Evolutionary conservation across 2,797 vertebrate genomes (phyloP), one percentile per base, ranked within the genome.

Genomic region (Scleropages formosus): DNA sequence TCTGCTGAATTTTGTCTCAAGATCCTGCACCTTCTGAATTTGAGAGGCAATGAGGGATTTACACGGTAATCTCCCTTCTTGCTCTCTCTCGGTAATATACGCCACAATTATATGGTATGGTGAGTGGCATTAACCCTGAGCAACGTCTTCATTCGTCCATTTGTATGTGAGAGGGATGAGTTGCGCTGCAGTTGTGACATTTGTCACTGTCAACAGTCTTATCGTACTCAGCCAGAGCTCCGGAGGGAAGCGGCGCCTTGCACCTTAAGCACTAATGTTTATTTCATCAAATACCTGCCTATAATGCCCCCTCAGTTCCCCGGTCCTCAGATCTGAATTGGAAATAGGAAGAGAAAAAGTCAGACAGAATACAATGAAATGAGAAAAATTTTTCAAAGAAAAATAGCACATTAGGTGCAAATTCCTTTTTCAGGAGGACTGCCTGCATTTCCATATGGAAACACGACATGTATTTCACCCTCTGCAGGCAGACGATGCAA

Each of bases 171-270:
- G 71, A 11, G 61, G 58, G 63, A 13, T n/a, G 47, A 65, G 64
- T 46, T 51, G 72, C 67, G 68, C 71, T 76, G 69, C 68, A 73
- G 69, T 44, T 79, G 77, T 79, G 77, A 83, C 84, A 81, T 79
- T 81, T 73, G 82, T 80, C 67, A 69, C 67, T 69, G 47, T 61
- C 59, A 61, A 61, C 59, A 61, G 79, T 79, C 77, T 84, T 83
- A 84, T 85, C 84, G 61, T 73, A 68, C 74, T 1, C 67, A 53
- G 73, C 77, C 84, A 82, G 81, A 73, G 78, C 72, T 66, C 59
- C 61, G 47, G 51, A 70, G 73, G 72, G 70, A 69, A 77, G 62
- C 22, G n/a, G 71, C 62, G 76, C 79, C 80, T 81, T 75, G 80
- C 74, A 80, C 79, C 75, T 68, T 75, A 51, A 76, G 71, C 73